A percentile compares a stretch with the other conserved stretches of the same genome.
Conservation (phyloP, 2,888 invertebrate genomes). For the Leptopilina drosophilae region DNA sequence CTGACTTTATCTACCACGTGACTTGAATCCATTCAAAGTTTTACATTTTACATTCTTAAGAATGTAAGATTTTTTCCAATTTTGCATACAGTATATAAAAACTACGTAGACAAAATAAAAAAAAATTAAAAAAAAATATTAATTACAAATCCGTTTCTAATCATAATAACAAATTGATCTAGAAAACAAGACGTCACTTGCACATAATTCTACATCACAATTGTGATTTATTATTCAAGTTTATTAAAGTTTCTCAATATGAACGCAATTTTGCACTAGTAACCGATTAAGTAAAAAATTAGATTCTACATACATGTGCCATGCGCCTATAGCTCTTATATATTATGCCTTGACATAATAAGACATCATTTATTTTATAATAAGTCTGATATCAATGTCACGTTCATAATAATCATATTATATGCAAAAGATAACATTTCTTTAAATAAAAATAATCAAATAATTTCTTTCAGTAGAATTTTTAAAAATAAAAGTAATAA, state of each 20-base stretch:
- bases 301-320: conserved; percentile 3
- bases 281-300: conserved; percentile 12
- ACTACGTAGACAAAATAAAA: too few species aligned
- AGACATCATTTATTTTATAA: conserved; percentile 13
- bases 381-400: neutral
- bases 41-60: too few species aligned
- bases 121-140: too few species aligned
- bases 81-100: too few species aligned
- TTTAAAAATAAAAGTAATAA: too few species aligned
- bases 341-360: conserved; percentile 14
- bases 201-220: neutral
- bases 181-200: neutral
- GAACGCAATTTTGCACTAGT: conserved; percentile 2
- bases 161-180: neutral
- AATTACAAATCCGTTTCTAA: neutral
- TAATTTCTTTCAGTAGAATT: too few species aligned
- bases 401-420: neutral
- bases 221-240: conserved; percentile 26
- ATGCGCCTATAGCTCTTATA: conserved; percentile 11
- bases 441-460: too few species aligned
- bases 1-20: too few species aligned
- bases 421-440: neutral
- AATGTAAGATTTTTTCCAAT: too few species aligned
- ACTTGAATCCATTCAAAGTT: too few species aligned
- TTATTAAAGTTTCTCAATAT: conserved; percentile 23